A percentile compares a stretch with the other conserved stretches of the same genome.
These are phyloP conservation scores for Ametastegia equiseti DNA, from an alignment of 2,888 invertebrate species.

Conservation along the genomic window DNA sequence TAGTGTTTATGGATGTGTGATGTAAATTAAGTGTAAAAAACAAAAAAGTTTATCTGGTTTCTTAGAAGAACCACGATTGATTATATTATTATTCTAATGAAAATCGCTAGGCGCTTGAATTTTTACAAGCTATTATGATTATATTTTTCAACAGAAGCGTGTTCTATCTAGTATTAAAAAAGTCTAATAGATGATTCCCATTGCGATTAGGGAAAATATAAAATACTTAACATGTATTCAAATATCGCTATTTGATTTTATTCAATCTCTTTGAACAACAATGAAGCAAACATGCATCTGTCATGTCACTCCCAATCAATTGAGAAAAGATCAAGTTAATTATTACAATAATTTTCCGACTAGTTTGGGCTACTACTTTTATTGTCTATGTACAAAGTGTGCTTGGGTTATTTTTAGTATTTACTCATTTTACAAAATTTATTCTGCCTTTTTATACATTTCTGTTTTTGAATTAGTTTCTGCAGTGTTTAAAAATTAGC, in stretches of 20 bases:
- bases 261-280: not conserved
- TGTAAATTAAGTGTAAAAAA: constrained; percentile 18
- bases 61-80: constrained; percentile 18
- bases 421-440: not conserved
- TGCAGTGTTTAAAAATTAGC: no score
- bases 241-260: not conserved
- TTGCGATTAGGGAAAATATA: not conserved
- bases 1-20: constrained; percentile 30
- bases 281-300: not conserved
- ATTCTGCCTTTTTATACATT: not conserved
- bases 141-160: constrained; percentile 2
- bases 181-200: not conserved
- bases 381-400: constrained; percentile 17
- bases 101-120: constrained; percentile 18
- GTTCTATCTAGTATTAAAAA: constrained; percentile 26
- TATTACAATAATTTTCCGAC: no score
- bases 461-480: no score
- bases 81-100: constrained; percentile 26
- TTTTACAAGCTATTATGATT: constrained; percentile 21
- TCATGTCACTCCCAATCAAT: not conserved
- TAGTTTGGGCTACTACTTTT: not conserved
- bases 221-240: not conserved
- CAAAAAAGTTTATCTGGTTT: constrained; percentile 7
- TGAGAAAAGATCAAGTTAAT: no score
- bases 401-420: not conserved